Evolutionary conservation across 2,797 vertebrate species (phyloP).

Genomic region (Telmatherina bonti): DNA sequence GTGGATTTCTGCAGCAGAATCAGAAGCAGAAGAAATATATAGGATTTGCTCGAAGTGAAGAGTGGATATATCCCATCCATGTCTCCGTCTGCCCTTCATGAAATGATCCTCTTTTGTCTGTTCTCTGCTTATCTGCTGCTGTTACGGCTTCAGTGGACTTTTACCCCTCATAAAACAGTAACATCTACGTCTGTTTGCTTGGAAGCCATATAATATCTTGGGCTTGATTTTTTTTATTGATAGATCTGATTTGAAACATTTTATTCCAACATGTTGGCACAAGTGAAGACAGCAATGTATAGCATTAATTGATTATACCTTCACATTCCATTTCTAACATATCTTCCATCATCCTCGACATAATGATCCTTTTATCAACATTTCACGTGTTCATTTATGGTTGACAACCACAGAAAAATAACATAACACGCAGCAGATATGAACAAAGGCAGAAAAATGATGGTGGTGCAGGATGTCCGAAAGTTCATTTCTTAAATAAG

Average conservation of each 20-base stretch:
- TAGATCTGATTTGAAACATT: background rate
- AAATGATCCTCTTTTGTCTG: conserved; percentile 21
- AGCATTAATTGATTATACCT: background rate
- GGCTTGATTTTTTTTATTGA: conserved; percentile 6
- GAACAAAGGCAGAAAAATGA: no score
- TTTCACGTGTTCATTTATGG: conserved; percentile 13
- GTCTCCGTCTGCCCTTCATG: conserved; percentile 24
- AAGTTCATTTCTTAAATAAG: no score
- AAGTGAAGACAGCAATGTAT: background rate
- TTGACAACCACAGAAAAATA: conserved; percentile 13
- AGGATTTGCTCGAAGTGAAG: conserved; percentile 25
- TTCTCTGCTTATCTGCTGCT: conserved; percentile 37
- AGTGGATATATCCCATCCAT: conserved; percentile 58
- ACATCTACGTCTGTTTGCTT: conserved; percentile 28
- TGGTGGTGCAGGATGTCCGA: no score
- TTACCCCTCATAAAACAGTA: conserved; percentile 63
- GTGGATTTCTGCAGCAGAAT: conserved; percentile 45
- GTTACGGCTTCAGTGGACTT: conserved; percentile 70
- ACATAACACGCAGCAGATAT: conserved; percentile 1
- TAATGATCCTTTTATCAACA: background rate
- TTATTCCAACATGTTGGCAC: background rate
- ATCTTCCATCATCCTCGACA: background rate
- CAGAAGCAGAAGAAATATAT: conserved; percentile 55
- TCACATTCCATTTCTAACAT: background rate
- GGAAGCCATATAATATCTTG: conserved; percentile 19